A percentile compares a stretch with the other conserved stretches of the same genome.
phyloP scores from a whole-genome alignment of 2,113 vertebrate species.

The Catagonus wagneri region DNA sequence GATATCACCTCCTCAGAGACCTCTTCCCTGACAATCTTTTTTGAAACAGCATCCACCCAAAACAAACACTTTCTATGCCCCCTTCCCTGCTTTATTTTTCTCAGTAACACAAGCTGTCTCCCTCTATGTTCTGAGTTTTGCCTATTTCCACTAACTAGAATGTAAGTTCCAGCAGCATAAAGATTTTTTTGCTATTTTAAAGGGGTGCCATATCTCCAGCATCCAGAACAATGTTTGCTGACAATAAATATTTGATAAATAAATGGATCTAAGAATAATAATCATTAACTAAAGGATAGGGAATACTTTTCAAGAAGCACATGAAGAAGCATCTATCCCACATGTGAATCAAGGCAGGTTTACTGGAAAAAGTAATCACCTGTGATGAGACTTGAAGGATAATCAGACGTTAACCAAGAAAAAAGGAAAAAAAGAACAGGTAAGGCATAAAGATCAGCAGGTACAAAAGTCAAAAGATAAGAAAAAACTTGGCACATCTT shows the following conservation, averaged over 20 bases:
- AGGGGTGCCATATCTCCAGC: neutral
- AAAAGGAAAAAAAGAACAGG: neutral
- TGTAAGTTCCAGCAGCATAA: neutral
- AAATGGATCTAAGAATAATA: neutral
- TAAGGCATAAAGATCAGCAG: neutral
- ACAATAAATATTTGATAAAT: neutral
- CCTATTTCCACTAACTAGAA: neutral
- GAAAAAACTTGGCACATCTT: neutral
- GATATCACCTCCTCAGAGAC: neutral
- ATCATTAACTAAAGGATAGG: neutral
- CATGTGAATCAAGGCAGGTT: neutral
- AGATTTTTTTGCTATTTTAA: neutral
- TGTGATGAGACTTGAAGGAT: neutral
- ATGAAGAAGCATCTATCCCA: neutral
- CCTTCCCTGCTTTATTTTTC: slow-evolving; percentile 8
- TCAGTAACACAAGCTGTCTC: neutral
- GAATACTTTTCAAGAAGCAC: neutral
- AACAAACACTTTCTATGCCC: neutral
- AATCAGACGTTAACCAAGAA: slow-evolving; percentile 1
- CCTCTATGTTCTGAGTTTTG: neutral
- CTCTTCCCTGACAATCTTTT: neutral
- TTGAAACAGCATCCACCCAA: neutral
- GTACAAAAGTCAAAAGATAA: neutral
- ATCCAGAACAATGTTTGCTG: neutral
- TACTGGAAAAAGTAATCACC: slow-evolving; percentile 58